Evolutionary conservation across 2,113 vertebrate species (phyloP), one percentile per base, ranked within the genome.

Genomic region (Hippocampus guttulatus): DNA sequence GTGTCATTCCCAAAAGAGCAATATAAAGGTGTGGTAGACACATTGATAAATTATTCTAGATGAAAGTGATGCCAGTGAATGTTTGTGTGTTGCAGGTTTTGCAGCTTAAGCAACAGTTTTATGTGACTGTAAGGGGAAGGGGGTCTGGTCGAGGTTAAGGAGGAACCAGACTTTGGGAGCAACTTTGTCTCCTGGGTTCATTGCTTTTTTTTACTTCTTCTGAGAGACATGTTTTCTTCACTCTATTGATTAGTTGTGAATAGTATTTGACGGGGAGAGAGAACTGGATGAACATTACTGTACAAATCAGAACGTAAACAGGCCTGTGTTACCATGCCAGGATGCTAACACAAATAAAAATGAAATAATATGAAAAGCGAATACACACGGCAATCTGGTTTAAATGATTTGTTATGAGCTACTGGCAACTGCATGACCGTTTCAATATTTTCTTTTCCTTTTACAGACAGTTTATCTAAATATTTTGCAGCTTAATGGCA

Each of bases 11-110:
- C 79, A 49, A 55, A 73, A 72, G 82, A 64, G 62, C 75, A 79
- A 71, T 80, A 84, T 78, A 73, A 84, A 81, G 74, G 86, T 82
- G 88, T 75, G 70, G 75, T 76, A 71, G 47, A 69, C 65, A 52
- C 18, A 76, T 77, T 81, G 76, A 78, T 74, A 75, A 69, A 83
- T 68, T 73, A 71, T 75, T 85, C 73, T 70, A 75, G 72, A 81
- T 66, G 64, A 81, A 81, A 68, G 61, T 68, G 67, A 33, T 43
- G 33, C 67, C 68, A 27, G 30, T 57, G 21, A 64, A 9, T 64
- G 40, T 55, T 51, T 62, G 68, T 45, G 55, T 54, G 45, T 38
- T 54, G 58, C 54, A 72, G 68, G n/a, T 76, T 74, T 14, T 64
- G 57, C 54, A 75, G 76, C 63, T 58, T 54, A 33, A 82, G 78